phyloP scores from a whole-genome alignment of 2,113 vertebrate genomes.

The Dasyurus viverrinus region DNA sequence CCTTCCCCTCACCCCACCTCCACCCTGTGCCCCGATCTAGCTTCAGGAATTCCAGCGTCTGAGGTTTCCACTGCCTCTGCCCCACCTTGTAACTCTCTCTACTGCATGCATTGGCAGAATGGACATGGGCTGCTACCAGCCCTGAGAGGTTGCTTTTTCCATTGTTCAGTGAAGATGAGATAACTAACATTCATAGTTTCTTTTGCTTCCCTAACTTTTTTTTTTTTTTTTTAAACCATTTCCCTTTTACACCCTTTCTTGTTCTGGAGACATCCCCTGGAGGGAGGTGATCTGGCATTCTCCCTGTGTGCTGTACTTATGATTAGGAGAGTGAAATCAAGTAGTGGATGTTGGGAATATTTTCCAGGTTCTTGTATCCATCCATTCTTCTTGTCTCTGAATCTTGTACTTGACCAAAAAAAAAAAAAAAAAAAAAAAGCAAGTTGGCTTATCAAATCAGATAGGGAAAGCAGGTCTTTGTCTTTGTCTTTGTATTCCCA shows the following conservation, averaged over 20 bases:
- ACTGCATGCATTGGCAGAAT: background rate
- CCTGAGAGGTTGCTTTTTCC: constrained; percentile 16
- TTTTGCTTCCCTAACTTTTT: background rate
- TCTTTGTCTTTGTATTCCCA: background rate
- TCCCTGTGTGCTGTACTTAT: background rate
- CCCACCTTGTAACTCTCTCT: background rate
- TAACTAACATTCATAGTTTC: background rate
- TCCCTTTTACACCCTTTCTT: background rate
- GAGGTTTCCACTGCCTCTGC: background rate
- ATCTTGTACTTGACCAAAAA: background rate
- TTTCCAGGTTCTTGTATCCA: background rate
- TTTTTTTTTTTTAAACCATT: background rate
- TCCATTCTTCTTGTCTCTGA: constrained; percentile 1
- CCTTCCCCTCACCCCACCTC: background rate
- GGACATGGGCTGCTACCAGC: background rate
- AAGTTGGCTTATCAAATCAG: background rate
- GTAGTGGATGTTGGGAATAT: background rate
- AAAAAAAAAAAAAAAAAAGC: background rate
- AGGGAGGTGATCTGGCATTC: background rate
- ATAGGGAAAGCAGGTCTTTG: background rate
- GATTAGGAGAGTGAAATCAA: background rate
- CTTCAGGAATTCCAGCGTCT: constrained; percentile 24
- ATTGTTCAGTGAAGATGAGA: background rate
- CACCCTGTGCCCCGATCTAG: background rate
- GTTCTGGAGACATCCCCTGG: background rate